Evolutionary conservation across 2,888 invertebrate species (phyloP).

Genomic region (Noctua comes): DNA sequence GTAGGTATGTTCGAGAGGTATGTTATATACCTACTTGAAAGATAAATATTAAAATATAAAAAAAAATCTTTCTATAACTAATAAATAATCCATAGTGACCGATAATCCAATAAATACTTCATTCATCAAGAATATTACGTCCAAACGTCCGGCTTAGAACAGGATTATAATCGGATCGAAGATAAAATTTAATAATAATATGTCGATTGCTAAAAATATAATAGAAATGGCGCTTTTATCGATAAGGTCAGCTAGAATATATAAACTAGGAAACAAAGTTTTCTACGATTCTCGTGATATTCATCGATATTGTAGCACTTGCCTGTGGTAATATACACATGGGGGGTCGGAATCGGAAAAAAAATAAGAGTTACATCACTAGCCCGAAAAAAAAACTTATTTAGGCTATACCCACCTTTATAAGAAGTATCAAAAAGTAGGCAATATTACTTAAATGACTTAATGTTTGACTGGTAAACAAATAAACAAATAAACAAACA

Average conservation of each 20-base stretch:
- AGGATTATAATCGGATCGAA: slow-evolving; percentile 29
- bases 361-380: background rate
- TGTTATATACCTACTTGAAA: background rate
- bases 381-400: background rate
- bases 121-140: slow-evolving; percentile 29
- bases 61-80: background rate
- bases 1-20: background rate
- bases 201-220: slow-evolving; percentile 21
- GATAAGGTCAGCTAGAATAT: background rate
- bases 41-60: slow-evolving; percentile 50
- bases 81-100: slow-evolving; percentile 9
- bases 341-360: background rate
- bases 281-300: slow-evolving; percentile 1
- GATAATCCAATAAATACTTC: slow-evolving; percentile 46
- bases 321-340: background rate
- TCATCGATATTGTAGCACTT: background rate
- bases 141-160: slow-evolving; percentile 40
- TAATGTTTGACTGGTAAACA: background rate
- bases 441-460: background rate
- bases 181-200: slow-evolving; percentile 21
- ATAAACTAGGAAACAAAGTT: background rate
- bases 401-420: background rate
- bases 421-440: background rate
- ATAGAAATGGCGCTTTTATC: slow-evolving; percentile 19
- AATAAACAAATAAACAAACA: too few species aligned